Percentiles rank a stretch among this genome's conserved stretches.
phyloP scores from a whole-genome alignment of 2,797 vertebrate species.

The Clarias platycephalus region DNA sequence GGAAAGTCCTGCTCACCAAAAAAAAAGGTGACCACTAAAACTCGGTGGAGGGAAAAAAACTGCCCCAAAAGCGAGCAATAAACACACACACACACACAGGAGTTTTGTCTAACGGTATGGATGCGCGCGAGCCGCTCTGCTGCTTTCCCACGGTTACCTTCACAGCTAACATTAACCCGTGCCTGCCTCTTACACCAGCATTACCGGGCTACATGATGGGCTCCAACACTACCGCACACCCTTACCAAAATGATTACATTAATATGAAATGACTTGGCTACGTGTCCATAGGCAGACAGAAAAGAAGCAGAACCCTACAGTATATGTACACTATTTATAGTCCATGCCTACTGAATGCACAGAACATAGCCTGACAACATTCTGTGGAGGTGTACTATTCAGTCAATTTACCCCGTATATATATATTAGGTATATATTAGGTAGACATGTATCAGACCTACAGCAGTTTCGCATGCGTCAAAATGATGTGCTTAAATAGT shows the following conservation, averaged over 20 bases:
- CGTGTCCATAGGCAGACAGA: background rate
- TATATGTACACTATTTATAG: background rate
- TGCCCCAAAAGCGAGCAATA: slow-evolving; percentile 36
- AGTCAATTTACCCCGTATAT: no score
- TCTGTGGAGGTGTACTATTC: background rate
- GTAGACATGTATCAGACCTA: background rate
- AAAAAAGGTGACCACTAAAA: slow-evolving; percentile 1
- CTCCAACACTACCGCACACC: background rate
- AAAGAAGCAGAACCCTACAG: background rate
- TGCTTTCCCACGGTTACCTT: slow-evolving; percentile 36
- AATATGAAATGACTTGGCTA: background rate
- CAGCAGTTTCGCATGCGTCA: background rate
- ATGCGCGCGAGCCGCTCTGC: slow-evolving; percentile 32
- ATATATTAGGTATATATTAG: no score
- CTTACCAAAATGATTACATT: background rate
- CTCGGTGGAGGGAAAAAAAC: background rate
- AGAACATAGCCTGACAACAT: background rate
- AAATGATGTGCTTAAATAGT: background rate
- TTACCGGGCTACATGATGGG: background rate
- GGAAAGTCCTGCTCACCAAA: background rate
- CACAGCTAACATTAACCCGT: slow-evolving; percentile 54
- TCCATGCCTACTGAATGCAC: background rate
- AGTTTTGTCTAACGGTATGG: background rate
- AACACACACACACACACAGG: slow-evolving; percentile 24
- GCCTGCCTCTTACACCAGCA: slow-evolving; percentile 1